Percentiles rank a stretch among this genome's conserved stretches.
Conservation (phyloP, 2,888 invertebrate genomes). For the Zygaena filipendulae region DNA sequence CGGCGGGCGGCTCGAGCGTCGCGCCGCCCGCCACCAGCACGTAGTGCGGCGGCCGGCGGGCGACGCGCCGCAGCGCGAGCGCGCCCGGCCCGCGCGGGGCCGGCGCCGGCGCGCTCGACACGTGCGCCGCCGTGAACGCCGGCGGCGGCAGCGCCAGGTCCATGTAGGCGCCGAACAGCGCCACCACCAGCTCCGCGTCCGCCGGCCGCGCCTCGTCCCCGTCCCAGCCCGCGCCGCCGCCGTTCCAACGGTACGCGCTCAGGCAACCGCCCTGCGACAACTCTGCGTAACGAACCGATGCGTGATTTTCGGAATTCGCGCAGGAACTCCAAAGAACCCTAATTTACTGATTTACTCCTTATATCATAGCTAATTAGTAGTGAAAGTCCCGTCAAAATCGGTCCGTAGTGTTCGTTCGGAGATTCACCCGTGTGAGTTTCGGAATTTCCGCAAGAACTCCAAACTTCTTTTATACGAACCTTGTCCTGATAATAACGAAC, state of each 20-base stretch:
- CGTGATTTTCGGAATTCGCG: too few relatives aligned
- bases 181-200: conserved; percentile 90
- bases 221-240: conserved; percentile 85
- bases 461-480: too few relatives aligned
- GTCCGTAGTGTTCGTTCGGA: too few relatives aligned
- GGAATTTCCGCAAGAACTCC: too few relatives aligned
- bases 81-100: conserved; percentile 53
- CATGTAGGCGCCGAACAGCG: conserved; percentile 85
- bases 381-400: too few relatives aligned
- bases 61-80: conserved; percentile 69
- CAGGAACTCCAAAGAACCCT: too few relatives aligned
- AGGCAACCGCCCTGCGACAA: conserved; percentile 87
- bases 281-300: conserved; percentile 44
- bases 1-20: conserved; percentile 43
- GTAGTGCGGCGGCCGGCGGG: conserved; percentile 75
- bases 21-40: conserved; percentile 55
- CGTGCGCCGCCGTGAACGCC: conserved; percentile 39
- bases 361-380: too few relatives aligned
- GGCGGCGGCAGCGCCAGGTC: conserved; percentile 78
- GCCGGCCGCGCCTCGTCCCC: conserved; percentile 83
- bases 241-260: conserved; percentile 89
- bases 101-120: conserved; percentile 44
- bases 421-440: too few relatives aligned
- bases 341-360: too few relatives aligned
- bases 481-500: too few relatives aligned